Evolutionary conservation across 2,888 invertebrate genomes (phyloP).

Genomic region (Ceraclea dissimilis): DNA sequence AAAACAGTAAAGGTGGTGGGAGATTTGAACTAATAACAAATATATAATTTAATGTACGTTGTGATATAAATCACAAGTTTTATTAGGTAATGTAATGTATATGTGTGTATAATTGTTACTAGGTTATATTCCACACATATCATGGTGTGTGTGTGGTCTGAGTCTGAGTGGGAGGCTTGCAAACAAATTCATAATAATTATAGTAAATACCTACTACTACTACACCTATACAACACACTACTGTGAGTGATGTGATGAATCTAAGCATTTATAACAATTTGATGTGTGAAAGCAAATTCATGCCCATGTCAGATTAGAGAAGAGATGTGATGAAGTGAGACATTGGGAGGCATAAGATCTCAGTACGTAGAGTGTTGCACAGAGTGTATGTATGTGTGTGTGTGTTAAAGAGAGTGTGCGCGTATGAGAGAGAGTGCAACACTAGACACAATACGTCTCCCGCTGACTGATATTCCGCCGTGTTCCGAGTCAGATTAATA

Average conservation of each 20-base stretch:
- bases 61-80: neutral
- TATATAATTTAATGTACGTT: neutral
- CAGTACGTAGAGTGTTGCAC: neutral
- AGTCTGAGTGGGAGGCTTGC: slow-evolving; percentile 10
- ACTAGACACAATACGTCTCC: slow-evolving; percentile 5
- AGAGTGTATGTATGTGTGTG: neutral
- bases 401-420: neutral
- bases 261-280: neutral
- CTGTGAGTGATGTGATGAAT: neutral
- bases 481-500: slow-evolving; percentile 18
- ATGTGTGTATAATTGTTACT: neutral
- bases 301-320: neutral
- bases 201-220: neutral
- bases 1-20: neutral
- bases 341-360: neutral
- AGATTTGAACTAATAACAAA: neutral
- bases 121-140: slow-evolving; percentile 19
- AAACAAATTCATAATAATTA: slow-evolving; percentile 14
- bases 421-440: slow-evolving; percentile 7
- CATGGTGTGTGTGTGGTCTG: slow-evolving; percentile 13
- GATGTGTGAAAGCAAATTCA: neutral
- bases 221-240: neutral
- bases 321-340: neutral
- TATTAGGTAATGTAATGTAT: neutral
- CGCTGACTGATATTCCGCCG: slow-evolving; percentile 18